Percentiles rank a stretch among this genome's conserved stretches.
Conservation (phyloP, 1,140 invertebrate species). For the Solenopsis invicta region DNA sequence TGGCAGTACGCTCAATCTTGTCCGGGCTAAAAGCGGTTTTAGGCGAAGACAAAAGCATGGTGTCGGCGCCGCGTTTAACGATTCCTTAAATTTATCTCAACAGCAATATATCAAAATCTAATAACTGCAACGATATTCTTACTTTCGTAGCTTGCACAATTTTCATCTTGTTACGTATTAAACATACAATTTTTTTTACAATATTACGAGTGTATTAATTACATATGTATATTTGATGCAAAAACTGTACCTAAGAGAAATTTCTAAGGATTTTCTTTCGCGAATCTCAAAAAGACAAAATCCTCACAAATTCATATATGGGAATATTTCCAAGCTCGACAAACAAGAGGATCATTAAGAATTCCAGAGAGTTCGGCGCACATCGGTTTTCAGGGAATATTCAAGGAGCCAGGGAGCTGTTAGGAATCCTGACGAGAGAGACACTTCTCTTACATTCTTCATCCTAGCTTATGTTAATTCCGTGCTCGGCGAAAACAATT, state of each 20-base stretch:
- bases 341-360: conserved; percentile 73
- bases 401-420: conserved; percentile 69
- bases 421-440: conserved; percentile 76
- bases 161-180: background rate
- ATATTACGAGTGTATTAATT: background rate
- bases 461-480: conserved; percentile 87
- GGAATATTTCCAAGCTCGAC: conserved; percentile 65
- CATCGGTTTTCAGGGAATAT: conserved; percentile 74
- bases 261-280: conserved; percentile 16
- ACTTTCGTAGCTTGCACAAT: background rate
- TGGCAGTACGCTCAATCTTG: conserved; percentile 59
- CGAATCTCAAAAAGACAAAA: background rate
- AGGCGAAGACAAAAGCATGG: conserved; percentile 55
- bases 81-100: conserved; percentile 18
- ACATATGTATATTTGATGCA: background rate
- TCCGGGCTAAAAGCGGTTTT: conserved; percentile 57
- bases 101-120: background rate
- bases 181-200: background rate
- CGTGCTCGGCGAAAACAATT: conserved; percentile 83
- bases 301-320: conserved; percentile 51
- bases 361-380: conserved; percentile 69
- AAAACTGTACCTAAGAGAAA: background rate
- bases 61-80: conserved; percentile 27
- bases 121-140: no score
- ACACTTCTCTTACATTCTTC: conserved; percentile 83